Conservation (phyloP, 2,888 invertebrate genomes). For the Thera obeliscata region DNA sequence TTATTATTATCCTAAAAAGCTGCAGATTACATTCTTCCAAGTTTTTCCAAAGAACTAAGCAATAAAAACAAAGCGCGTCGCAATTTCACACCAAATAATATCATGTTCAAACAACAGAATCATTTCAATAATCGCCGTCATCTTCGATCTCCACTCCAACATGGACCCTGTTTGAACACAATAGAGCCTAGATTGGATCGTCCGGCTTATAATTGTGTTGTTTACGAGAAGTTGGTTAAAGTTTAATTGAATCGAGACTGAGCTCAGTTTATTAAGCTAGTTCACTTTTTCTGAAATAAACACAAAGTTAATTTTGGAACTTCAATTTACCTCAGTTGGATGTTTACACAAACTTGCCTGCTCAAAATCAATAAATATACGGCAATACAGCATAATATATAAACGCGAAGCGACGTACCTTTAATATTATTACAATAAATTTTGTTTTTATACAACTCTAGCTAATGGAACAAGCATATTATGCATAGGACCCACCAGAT, state of each 20-base stretch:
- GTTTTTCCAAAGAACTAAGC: neutral
- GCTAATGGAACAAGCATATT: no score
- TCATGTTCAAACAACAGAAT: slow-evolving; percentile 65
- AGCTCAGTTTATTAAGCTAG: slow-evolving; percentile 17
- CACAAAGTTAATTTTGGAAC: no score
- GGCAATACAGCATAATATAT: no score
- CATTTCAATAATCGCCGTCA: slow-evolving; percentile 64
- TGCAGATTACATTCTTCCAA: no score
- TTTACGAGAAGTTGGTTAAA: slow-evolving; percentile 80
- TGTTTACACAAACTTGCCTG: no score
- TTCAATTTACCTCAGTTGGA: no score
- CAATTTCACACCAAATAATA: slow-evolving; percentile 49
- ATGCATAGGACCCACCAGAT: no score
- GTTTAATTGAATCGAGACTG: slow-evolving; percentile 79
- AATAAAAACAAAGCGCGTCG: slow-evolving; percentile 36
- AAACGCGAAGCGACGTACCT: no score
- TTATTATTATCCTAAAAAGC: no score
- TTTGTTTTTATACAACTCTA: no score
- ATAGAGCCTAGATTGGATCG: slow-evolving; percentile 59
- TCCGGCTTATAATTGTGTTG: slow-evolving; percentile 70
- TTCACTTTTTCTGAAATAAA: slow-evolving; percentile 6
- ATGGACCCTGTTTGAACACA: slow-evolving; percentile 26
- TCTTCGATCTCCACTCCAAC: slow-evolving; percentile 31
- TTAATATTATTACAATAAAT: no score
- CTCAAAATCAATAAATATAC: no score